Conservation (phyloP, 2,797 vertebrate species). For the Micropoecilia bifurca region DNA sequence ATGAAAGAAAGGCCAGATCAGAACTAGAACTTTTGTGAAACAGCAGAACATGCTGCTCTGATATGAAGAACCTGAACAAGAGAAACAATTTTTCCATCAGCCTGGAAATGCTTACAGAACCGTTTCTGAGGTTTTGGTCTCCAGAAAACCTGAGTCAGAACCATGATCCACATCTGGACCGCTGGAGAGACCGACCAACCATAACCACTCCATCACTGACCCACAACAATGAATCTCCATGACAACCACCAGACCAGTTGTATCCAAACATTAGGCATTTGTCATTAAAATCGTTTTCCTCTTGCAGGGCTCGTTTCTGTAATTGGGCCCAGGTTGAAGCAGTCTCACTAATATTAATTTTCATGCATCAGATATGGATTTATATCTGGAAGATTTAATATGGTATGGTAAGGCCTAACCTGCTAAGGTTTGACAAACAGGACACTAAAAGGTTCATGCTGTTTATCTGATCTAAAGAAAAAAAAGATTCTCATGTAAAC, state of each 20-base stretch:
- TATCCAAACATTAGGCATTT: too few relatives aligned
- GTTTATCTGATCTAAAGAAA: not conserved
- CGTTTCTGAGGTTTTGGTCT: not conserved
- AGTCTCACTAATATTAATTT: too few relatives aligned
- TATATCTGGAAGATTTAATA: not conserved
- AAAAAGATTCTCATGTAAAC: not conserved
- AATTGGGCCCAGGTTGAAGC: not conserved
- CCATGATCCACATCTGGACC: not conserved
- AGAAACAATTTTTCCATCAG: not conserved
- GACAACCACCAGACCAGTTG: not conserved
- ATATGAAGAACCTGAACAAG: not conserved
- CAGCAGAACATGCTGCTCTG: not conserved
- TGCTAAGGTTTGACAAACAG: not conserved
- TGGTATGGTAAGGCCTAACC: too few relatives aligned
- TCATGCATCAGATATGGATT: too few relatives aligned
- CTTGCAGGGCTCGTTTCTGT: not conserved
- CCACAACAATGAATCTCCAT: not conserved
- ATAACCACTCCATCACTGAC: not conserved
- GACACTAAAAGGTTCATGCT: not conserved
- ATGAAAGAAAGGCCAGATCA: not conserved
- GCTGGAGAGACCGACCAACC: not conserved
- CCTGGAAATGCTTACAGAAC: not conserved
- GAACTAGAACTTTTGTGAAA: not conserved
- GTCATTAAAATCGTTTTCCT: not conserved
- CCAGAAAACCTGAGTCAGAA: not conserved